These are phyloP conservation scores for Gastrophysa polygoni DNA, from an alignment of 2,888 invertebrate species.

Conservation along the genomic window DNA sequence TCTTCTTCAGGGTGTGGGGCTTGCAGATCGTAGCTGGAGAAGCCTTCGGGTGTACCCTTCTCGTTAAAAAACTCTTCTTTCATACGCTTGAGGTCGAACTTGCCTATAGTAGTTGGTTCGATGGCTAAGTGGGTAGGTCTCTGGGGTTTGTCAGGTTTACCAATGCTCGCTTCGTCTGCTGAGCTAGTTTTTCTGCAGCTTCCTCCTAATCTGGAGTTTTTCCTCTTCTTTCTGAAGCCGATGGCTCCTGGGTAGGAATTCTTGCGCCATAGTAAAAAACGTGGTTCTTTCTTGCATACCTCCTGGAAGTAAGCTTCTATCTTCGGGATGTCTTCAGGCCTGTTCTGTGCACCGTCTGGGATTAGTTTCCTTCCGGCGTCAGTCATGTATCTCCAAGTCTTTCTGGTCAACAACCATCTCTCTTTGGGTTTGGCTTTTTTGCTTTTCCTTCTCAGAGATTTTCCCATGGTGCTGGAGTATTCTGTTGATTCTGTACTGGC, in stretches of 20 bases:
- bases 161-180: slow-evolving; percentile 66
- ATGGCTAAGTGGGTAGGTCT: slow-evolving; percentile 56
- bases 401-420: slow-evolving; percentile 85
- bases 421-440: slow-evolving; percentile 66
- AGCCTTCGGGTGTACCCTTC: slow-evolving; percentile 50
- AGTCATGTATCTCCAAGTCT: slow-evolving; percentile 93
- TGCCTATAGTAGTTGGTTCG: slow-evolving; percentile 59
- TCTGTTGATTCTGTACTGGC: slow-evolving; percentile 60
- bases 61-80: slow-evolving; percentile 70
- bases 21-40: slow-evolving; percentile 29
- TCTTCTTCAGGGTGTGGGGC: slow-evolving; percentile 25
- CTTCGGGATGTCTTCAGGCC: slow-evolving; percentile 76
- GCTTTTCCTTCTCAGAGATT: slow-evolving; percentile 62
- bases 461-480: slow-evolving; percentile 61
- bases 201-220: slow-evolving; percentile 65
- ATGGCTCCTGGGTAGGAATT: slow-evolving; percentile 80
- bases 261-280: slow-evolving; percentile 82
- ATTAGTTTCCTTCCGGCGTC: slow-evolving; percentile 85
- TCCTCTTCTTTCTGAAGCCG: slow-evolving; percentile 64
- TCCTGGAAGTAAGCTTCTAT: slow-evolving; percentile 86
- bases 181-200: slow-evolving; percentile 72
- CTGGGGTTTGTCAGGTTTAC: slow-evolving; percentile 55
- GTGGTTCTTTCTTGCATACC: slow-evolving; percentile 77
- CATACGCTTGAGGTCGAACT: slow-evolving; percentile 72
- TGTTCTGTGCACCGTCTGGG: slow-evolving; percentile 78